These are phyloP conservation scores for Pituophis catenifer DNA, from an alignment of 2,113 vertebrate genomes.

Conservation along the genomic window DNA sequence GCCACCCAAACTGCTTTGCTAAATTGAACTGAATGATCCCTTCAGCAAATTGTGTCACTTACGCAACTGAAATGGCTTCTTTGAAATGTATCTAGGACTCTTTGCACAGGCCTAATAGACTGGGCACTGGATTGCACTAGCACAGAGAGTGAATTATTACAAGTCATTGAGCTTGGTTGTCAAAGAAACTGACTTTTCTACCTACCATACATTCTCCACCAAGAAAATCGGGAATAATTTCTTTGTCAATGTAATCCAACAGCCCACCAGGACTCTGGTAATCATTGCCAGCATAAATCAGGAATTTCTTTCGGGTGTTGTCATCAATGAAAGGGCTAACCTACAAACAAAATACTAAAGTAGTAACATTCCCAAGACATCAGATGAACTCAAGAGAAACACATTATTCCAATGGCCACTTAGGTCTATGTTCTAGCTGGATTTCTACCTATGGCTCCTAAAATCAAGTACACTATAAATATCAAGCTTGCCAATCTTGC, in stretches of 20 bases:
- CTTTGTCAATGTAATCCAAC: conserved; percentile 89
- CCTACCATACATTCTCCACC: conserved; percentile 90
- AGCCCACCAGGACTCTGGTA: conserved; percentile 91
- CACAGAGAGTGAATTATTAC: background rate
- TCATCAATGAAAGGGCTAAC: conserved; percentile 96
- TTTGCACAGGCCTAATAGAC: background rate
- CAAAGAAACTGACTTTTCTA: background rate
- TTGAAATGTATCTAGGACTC: background rate
- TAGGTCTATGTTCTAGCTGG: background rate
- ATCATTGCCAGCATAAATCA: conserved; percentile 95
- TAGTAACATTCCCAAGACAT: background rate
- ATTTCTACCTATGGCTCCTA: background rate
- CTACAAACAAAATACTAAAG: conserved; percentile 61
- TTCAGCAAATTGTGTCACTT: background rate
- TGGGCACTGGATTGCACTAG: background rate
- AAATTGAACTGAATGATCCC: background rate
- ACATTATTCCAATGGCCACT: background rate
- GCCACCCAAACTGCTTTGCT: background rate
- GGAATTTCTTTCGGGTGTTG: conserved; percentile 95
- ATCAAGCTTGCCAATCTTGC: background rate
- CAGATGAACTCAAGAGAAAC: background rate
- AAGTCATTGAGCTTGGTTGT: background rate
- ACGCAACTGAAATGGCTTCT: background rate
- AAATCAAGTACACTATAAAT: background rate
- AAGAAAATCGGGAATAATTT: conserved; percentile 92